phyloP scores from a whole-genome alignment of 1,140 invertebrate species.

The Euura saliciscinereae region DNA sequence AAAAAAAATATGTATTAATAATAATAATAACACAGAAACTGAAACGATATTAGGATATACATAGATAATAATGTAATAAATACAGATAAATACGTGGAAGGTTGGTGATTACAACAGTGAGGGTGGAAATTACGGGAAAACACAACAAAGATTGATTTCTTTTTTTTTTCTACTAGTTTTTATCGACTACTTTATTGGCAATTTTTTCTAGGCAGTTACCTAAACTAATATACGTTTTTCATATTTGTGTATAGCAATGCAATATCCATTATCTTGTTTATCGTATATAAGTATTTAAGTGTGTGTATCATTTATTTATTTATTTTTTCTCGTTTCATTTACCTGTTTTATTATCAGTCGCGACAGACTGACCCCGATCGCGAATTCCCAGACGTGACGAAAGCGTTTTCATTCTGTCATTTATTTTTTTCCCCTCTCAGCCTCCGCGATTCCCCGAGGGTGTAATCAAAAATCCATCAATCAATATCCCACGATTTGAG shows the following conservation, averaged over 20 bases:
- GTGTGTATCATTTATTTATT: too few relatives aligned
- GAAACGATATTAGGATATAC: constrained; percentile 22
- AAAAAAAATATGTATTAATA: neutral
- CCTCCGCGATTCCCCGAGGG: too few relatives aligned
- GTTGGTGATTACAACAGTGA: constrained; percentile 23
- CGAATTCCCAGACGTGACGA: too few relatives aligned
- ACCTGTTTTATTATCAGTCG: too few relatives aligned
- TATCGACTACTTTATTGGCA: constrained; percentile 61
- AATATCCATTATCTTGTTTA: neutral
- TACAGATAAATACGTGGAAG: constrained; percentile 20
- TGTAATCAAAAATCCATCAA: too few relatives aligned
- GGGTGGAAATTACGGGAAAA: constrained; percentile 25
- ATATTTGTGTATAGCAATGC: constrained; percentile 7
- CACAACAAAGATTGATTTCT: constrained; percentile 20
- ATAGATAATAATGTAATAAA: neutral
- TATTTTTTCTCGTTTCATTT: too few relatives aligned
- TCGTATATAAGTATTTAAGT: too few relatives aligned
- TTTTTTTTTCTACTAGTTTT: constrained; percentile 56
- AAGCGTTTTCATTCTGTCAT: neutral
- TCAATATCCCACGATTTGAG: too few relatives aligned
- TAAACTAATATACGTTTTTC: constrained; percentile 47
- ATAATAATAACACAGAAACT: constrained; percentile 26
- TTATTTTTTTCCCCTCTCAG: neutral
- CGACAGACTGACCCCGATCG: too few relatives aligned
- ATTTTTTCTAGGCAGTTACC: constrained; percentile 57